Percentiles rank a stretch among this genome's conserved stretches.
Evolutionary conservation across 64 coral and sea anemone species (phyloP).

Genomic region (Cladopsammia gracilis): DNA sequence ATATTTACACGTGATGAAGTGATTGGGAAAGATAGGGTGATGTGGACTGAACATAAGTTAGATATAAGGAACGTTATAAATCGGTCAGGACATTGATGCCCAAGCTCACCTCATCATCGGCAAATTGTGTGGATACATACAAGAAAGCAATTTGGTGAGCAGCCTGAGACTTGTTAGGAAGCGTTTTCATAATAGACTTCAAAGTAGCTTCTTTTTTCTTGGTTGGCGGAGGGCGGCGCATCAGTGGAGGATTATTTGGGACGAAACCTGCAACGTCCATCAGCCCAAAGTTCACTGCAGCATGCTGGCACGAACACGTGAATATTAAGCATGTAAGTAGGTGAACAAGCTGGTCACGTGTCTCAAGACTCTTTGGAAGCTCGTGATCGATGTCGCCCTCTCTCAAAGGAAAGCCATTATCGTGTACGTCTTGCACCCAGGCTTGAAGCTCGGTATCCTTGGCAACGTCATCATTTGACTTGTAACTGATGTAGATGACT

Average conservation of each 20-base stretch:
- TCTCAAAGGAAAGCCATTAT: constrained; percentile 68
- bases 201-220: constrained; percentile 79
- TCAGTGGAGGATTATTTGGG: constrained; percentile 69
- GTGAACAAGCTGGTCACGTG: constrained; percentile 75
- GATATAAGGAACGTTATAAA: too few relatives aligned
- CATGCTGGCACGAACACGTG: constrained; percentile 90
- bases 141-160: constrained; percentile 75
- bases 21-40: too few relatives aligned
- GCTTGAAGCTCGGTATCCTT: constrained; percentile 38
- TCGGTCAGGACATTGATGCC: background rate
- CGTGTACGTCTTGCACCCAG: constrained; percentile 79
- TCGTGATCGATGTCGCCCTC: constrained; percentile 66
- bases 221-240: constrained; percentile 85
- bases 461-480: constrained; percentile 30
- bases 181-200: constrained; percentile 76
- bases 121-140: constrained; percentile 62
- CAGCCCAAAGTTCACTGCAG: constrained; percentile 88
- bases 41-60: too few relatives aligned
- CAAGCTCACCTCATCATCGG: constrained; percentile 85
- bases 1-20: too few relatives aligned
- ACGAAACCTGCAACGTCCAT: constrained; percentile 80
- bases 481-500: background rate
- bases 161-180: constrained; percentile 84
- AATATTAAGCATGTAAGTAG: constrained; percentile 82
- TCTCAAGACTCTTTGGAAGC: constrained; percentile 53